Evolutionary conservation across 2,888 invertebrate species (phyloP).

Genomic region (Cotesia congregata): DNA sequence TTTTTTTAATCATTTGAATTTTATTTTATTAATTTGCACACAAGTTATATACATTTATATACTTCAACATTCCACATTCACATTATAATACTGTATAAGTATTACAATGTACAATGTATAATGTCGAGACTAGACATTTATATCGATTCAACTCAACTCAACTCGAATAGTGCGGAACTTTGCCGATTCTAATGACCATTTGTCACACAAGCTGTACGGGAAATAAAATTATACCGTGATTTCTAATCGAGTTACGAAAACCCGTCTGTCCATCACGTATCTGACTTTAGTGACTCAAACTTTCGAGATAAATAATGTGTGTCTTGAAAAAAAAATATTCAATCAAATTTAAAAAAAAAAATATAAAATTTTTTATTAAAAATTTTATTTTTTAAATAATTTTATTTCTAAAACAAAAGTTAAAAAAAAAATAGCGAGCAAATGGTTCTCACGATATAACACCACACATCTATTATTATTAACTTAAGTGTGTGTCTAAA

Average conservation of each 20-base stretch:
- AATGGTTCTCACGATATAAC: conserved; percentile 14
- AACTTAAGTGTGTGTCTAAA: conserved; percentile 16
- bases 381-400: too few relatives aligned
- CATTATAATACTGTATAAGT: not conserved
- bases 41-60: not conserved
- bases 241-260: conserved; percentile 41
- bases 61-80: not conserved
- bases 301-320: too few relatives aligned
- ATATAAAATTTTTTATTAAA: too few relatives aligned
- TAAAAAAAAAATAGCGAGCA: not conserved
- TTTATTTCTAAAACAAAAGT: too few relatives aligned
- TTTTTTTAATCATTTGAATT: not conserved
- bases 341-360: too few relatives aligned
- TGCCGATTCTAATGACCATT: conserved; percentile 34
- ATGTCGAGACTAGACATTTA: conserved; percentile 1
- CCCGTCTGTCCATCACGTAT: conserved; percentile 36
- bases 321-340: too few relatives aligned
- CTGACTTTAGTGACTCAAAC: conserved; percentile 2
- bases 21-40: conserved; percentile 7
- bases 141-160: not conserved
- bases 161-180: not conserved
- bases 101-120: too few relatives aligned
- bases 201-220: conserved; percentile 33
- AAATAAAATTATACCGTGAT: conserved; percentile 25
- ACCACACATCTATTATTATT: conserved; percentile 28